These are phyloP conservation scores for Neotragus moschatus DNA, from an alignment of 2,113 vertebrate species.

Conservation along the genomic window DNA sequence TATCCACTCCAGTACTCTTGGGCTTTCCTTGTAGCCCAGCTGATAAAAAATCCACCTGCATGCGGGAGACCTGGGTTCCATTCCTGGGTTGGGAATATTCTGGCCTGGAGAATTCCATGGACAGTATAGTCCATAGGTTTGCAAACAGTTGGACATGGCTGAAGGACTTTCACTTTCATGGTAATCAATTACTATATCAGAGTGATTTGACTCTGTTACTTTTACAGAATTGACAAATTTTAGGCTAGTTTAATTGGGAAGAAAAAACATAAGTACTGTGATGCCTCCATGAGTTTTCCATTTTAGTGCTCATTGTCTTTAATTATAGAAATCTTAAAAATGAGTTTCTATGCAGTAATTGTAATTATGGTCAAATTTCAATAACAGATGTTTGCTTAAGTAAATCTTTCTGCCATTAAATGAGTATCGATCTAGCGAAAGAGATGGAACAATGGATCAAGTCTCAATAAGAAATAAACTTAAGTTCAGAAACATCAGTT, in stretches of 20 bases:
- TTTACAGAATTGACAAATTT: background rate
- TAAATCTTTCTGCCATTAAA: background rate
- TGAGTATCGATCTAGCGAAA: background rate
- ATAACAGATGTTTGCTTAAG: background rate
- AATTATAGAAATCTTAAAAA: background rate
- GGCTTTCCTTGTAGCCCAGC: background rate
- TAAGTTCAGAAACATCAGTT: background rate
- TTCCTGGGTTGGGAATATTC: background rate
- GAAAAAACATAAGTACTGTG: background rate
- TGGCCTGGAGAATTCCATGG: background rate
- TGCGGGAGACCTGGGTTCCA: accelerated
- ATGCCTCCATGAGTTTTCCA: background rate
- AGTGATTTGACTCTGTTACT: background rate
- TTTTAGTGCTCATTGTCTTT: background rate
- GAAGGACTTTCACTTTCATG: background rate
- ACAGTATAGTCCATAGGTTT: background rate
- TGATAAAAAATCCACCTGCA: background rate
- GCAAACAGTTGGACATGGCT: background rate
- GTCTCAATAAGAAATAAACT: background rate
- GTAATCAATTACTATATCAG: background rate
- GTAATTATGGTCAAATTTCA: background rate
- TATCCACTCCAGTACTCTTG: background rate
- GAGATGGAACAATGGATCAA: background rate
- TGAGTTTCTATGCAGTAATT: background rate
- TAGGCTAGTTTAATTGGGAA: background rate